Evolutionary conservation across 1,140 invertebrate genomes (phyloP).

Genomic region (Tetranychus urticae): DNA sequence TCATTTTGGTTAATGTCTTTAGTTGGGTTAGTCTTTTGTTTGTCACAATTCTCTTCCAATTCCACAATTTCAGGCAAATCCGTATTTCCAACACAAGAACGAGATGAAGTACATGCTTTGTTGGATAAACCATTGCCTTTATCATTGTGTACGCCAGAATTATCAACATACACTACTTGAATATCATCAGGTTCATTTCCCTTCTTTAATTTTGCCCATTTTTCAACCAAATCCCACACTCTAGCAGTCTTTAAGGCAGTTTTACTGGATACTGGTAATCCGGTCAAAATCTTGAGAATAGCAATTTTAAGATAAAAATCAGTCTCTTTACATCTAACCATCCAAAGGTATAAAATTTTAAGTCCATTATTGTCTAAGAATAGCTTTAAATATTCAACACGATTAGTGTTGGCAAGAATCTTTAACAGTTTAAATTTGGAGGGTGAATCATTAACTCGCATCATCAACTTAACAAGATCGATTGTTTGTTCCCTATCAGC

Average conservation of each 20-base stretch:
- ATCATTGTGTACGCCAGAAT: too few species aligned
- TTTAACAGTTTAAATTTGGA: conserved; percentile 36
- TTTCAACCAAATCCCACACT: conserved; percentile 45
- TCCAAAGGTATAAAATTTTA: conserved; percentile 68
- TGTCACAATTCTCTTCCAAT: too few species aligned
- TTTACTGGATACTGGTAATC: conserved; percentile 71
- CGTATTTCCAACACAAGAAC: too few species aligned
- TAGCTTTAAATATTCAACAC: conserved; percentile 31
- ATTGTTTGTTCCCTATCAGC: conserved; percentile 70
- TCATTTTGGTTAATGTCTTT: too few species aligned
- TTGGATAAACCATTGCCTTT: too few species aligned
- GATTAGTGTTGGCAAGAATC: conserved; percentile 35
- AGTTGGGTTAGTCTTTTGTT: too few species aligned
- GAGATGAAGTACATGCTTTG: too few species aligned
- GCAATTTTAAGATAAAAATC: conserved; percentile 11
- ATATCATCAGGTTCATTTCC: background rate
- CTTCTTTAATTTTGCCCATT: conserved; percentile 31
- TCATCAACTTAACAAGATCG: conserved; percentile 64
- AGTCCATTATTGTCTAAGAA: conserved; percentile 88
- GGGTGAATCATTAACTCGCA: conserved; percentile 52
- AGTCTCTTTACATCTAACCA: conserved; percentile 33
- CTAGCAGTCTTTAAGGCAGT: conserved; percentile 76
- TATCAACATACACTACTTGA: too few species aligned
- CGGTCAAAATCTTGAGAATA: conserved; percentile 23
- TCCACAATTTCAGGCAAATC: too few species aligned